Evolutionary conservation across 1,140 invertebrate species (phyloP).

Genomic region (Tetragonula clypearis): DNA sequence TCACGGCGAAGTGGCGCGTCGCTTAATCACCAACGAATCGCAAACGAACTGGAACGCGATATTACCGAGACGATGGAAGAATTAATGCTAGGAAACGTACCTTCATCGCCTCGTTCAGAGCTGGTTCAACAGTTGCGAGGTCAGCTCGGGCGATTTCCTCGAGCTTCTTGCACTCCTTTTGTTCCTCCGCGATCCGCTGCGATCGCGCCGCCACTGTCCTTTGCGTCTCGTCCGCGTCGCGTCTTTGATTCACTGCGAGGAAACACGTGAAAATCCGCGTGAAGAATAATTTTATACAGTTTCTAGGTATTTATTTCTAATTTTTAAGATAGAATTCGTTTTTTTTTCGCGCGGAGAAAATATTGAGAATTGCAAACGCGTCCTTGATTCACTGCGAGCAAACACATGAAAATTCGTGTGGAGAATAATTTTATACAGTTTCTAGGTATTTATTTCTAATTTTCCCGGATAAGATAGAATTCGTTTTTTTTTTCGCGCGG

Average conservation of each 20-base stretch:
- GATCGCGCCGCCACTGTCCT: slow-evolving; percentile 86
- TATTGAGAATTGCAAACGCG: too few species aligned
- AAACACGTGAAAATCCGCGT: too few species aligned
- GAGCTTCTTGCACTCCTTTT: slow-evolving; percentile 89
- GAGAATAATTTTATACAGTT: not conserved
- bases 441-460: not conserved
- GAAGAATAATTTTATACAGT: not conserved
- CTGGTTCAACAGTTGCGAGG: slow-evolving; percentile 91
- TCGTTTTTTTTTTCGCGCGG: not conserved
- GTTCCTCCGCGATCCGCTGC: slow-evolving; percentile 89
- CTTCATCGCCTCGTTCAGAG: slow-evolving; percentile 90
- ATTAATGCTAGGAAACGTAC: slow-evolving; percentile 73
- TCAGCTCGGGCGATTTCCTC: slow-evolving; percentile 90
- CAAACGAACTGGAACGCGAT: slow-evolving; percentile 5
- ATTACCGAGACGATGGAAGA: not conserved
- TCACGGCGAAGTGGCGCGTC: not conserved
- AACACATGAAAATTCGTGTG: too few species aligned
- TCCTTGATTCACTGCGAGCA: too few species aligned
- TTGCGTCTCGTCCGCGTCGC: slow-evolving; percentile 88
- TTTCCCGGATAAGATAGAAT: not conserved
- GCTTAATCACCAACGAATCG: slow-evolving; percentile 1
- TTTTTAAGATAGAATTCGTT: not conserved
- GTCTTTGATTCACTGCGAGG: slow-evolving; percentile 85
- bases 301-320: not conserved
- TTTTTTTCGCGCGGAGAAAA: too few species aligned